A percentile compares a stretch with the other conserved stretches of the same genome.
Evolutionary conservation across 1,140 invertebrate genomes (phyloP).

Genomic region (Dermatophagoides farinae): DNA sequence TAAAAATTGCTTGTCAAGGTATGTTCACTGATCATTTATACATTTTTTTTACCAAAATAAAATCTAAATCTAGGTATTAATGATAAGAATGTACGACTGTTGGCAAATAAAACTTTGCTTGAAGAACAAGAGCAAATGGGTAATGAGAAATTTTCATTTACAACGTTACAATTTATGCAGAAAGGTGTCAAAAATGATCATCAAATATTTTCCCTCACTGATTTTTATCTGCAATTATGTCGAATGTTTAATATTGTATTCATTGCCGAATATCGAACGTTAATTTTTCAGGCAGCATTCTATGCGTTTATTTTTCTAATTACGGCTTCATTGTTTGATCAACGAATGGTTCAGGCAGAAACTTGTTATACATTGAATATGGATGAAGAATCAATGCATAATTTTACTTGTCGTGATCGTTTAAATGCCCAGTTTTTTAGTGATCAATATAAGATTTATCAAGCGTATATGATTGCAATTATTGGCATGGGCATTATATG

Average conservation of each 20-base stretch:
- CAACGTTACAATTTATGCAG: background rate
- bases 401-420: background rate
- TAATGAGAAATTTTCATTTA: background rate
- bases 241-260: background rate
- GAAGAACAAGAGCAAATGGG: background rate
- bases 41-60: background rate
- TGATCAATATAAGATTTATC: background rate
- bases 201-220: background rate
- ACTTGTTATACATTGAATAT: slow-evolving; percentile 1
- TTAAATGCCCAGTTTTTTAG: background rate
- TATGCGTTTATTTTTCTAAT: background rate
- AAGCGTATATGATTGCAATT: background rate
- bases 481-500: background rate
- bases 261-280: background rate
- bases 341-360: background rate
- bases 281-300: background rate
- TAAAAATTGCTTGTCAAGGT: background rate
- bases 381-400: background rate
- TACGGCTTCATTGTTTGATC: background rate
- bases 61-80: background rate
- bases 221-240: background rate
- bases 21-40: background rate
- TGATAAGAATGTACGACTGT: background rate
- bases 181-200: background rate
- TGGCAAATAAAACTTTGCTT: background rate